Base-by-base conservation (phyloP, 2,888 invertebrate species). In the Drosophila ustulata region DNA sequence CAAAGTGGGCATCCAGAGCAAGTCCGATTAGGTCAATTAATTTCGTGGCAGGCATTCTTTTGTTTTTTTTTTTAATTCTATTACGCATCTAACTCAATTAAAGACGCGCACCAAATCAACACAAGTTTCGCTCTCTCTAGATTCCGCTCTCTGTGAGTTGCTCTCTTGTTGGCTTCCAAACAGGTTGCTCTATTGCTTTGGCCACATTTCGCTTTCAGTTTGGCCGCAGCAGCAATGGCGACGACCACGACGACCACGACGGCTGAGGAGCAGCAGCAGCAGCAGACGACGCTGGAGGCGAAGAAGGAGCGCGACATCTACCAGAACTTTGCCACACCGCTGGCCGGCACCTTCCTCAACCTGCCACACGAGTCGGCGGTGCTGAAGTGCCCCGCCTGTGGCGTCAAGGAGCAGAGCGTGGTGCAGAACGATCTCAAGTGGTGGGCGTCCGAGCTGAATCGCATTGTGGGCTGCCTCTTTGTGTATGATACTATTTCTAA, bases 311-410 rank as follows among this genome's bases (percentile, higher is more conserved):
- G 72, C 4, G 78, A 86, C 26, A 91, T 91, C 41, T 89, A 90
- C 65, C 78, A 88, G 58, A 91, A 91, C 67, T 91, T 90, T 82
- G 90, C 91, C 50, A 91, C 91, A 25, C 91, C 91, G 0, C 65
- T 91, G 49, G 78, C 90, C 4, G 91, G 91, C 26, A 91, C 91
- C 2, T 91, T 88, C 56, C 85, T 92, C 3, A 92, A 91, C 47
- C 52, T 91, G 62, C 90, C 90, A 1, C 75, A 68, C 26, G 83
- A 89, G 13, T 80, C 91, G 2, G 89, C 89, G 49, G 49, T 82
- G 59, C 65, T 91, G n/a, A 88, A 88, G 66, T 91, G 91, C 59
- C 92, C 91, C 43, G 85, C 90, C 50, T 91, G 91, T 47, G 91
- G 91, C 47, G 69, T 85, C 46, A 80, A 77, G 53, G 90, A 84